Evolutionary conservation across 2,113 vertebrate species (phyloP).

Genomic region (Pluvialis apricaria): DNA sequence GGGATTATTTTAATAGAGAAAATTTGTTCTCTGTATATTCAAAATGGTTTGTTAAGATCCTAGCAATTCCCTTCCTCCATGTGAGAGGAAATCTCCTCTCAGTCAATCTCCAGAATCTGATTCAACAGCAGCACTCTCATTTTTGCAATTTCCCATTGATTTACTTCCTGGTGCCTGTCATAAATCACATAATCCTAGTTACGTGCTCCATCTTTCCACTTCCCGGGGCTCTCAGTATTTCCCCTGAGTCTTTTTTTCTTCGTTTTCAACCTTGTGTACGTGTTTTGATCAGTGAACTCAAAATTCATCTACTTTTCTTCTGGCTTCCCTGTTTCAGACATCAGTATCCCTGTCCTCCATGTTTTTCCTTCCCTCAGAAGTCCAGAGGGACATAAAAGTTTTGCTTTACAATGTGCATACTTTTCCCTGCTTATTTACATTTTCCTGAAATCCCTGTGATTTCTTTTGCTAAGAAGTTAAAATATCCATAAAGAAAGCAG

Average conservation of each 20-base stretch:
- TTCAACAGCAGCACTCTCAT: background rate
- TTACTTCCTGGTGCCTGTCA: background rate
- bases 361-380: background rate
- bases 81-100: background rate
- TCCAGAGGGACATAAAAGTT: background rate
- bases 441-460: background rate
- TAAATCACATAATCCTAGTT: background rate
- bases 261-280: background rate
- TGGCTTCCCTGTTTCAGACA: background rate
- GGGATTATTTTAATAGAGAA: background rate
- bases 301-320: background rate
- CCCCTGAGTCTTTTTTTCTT: background rate
- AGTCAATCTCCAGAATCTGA: background rate
- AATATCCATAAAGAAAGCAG: background rate
- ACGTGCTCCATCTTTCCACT: background rate
- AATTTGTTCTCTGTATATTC: background rate
- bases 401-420: background rate
- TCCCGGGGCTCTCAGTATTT: background rate
- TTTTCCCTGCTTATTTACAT: background rate
- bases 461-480: background rate
- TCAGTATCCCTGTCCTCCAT: background rate
- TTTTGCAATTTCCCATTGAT: background rate
- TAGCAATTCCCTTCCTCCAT: background rate
- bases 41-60: background rate
- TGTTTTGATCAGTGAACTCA: background rate